These are phyloP conservation scores for Cryptocephalus primarius DNA, from an alignment of 2,888 invertebrate genomes.

Conservation along the genomic window DNA sequence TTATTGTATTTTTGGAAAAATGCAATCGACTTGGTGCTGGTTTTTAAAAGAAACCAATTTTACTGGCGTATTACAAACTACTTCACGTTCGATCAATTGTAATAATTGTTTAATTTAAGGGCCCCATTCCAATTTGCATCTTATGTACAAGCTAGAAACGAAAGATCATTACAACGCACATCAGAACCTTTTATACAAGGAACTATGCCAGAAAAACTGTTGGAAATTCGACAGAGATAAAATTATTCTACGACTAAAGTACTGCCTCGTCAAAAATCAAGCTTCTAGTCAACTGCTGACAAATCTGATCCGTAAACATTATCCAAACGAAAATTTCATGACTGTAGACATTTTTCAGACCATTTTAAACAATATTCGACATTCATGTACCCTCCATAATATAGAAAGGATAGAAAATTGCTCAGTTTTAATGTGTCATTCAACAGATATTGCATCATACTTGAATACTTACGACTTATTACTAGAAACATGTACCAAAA, in stretches of 20 bases:
- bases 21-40: no score
- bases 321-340: constrained; percentile 1
- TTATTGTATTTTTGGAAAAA: no score
- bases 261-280: constrained; percentile 5
- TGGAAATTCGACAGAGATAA: constrained; percentile 9
- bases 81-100: no score
- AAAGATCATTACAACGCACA: constrained; percentile 11
- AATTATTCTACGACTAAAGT: constrained; percentile 3
- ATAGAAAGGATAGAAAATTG: constrained; percentile 11
- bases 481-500: background rate
- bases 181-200: constrained; percentile 13
- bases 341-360: constrained; percentile 3
- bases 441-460: no score
- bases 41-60: no score
- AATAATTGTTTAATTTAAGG: constrained; percentile 7
- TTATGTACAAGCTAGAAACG: constrained; percentile 15
- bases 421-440: constrained; percentile 4
- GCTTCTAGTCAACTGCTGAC: constrained; percentile 6
- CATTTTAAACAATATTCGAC: constrained; percentile 3
- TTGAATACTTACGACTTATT: no score
- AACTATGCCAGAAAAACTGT: constrained; percentile 6
- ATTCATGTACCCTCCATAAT: constrained; percentile 6
- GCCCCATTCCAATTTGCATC: constrained; percentile 9
- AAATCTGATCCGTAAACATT: constrained; percentile 8
- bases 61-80: no score